Evolutionary conservation across 2,888 invertebrate genomes (phyloP).

Genomic region (Eustalomyia histrio): DNA sequence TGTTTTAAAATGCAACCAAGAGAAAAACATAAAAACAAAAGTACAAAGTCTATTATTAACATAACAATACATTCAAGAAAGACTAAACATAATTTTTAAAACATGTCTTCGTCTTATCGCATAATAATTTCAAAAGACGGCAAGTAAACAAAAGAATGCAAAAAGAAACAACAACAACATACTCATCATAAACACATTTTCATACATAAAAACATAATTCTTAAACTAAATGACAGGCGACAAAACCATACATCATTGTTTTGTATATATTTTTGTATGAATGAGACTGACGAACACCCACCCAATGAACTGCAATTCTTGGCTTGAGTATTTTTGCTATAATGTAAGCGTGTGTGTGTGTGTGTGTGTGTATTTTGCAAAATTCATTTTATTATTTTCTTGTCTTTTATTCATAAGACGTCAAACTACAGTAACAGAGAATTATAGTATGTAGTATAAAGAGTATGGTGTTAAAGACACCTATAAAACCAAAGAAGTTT

Average conservation of each 20-base stretch:
- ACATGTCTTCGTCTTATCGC: slow-evolving; percentile 57
- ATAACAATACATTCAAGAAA: slow-evolving; percentile 49
- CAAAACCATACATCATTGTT: slow-evolving; percentile 76
- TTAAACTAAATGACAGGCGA: slow-evolving; percentile 75
- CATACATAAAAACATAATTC: slow-evolving; percentile 57
- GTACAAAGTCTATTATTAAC: slow-evolving; percentile 56
- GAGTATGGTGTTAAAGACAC: slow-evolving; percentile 36
- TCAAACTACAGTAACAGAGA: slow-evolving; percentile 22
- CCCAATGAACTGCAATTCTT: slow-evolving; percentile 39
- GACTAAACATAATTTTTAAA: slow-evolving; percentile 51
- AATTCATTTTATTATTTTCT: slow-evolving; percentile 10
- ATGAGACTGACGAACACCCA: slow-evolving; percentile 52
- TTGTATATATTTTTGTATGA: slow-evolving; percentile 35
- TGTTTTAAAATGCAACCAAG: slow-evolving; percentile 30
- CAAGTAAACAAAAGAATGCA: slow-evolving; percentile 49
- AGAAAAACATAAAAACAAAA: slow-evolving; percentile 56
- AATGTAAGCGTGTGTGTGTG: neutral
- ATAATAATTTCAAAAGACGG: slow-evolving; percentile 56
- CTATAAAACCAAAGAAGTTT: slow-evolving; percentile 28
- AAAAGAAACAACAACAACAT: slow-evolving; percentile 7
- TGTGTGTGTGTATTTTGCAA: neutral
- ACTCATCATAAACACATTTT: slow-evolving; percentile 35
- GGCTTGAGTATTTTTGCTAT: too few relatives aligned
- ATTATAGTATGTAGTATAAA: neutral
- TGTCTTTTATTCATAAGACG: slow-evolving; percentile 30